Conservation (phyloP, 2,888 invertebrate species). For the Strigamia transsilvanica region DNA sequence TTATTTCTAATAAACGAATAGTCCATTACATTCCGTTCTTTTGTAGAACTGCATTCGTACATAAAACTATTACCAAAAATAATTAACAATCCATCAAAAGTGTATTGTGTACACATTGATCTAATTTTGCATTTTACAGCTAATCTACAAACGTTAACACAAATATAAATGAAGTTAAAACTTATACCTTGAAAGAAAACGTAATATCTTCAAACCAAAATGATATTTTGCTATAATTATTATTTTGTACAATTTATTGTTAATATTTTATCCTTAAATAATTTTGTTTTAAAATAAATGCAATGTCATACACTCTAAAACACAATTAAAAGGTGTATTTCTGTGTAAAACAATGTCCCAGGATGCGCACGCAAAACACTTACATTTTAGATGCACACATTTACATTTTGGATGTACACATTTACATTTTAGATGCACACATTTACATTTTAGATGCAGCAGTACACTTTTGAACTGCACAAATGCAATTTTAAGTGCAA, state of each 20-base stretch:
- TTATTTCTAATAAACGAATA: neutral
- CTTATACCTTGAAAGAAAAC: neutral
- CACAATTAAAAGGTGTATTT: too few species aligned
- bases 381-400: too few species aligned
- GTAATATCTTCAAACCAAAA: neutral
- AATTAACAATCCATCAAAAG: neutral
- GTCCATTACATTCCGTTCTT: conserved; percentile 2
- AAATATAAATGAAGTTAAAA: neutral
- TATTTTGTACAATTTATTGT: neutral
- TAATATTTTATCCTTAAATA: neutral
- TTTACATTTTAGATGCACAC: too few species aligned
- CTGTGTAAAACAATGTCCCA: too few species aligned
- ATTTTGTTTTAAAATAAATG: neutral
- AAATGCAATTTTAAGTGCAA: too few species aligned
- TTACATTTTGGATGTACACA: too few species aligned
- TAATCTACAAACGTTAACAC: neutral
- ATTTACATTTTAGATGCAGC: too few species aligned
- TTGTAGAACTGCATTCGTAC: neutral
- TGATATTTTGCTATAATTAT: too few species aligned
- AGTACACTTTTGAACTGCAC: too few species aligned
- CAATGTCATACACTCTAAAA: too few species aligned
- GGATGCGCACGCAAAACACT: too few species aligned
- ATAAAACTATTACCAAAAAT: conserved; percentile 8
- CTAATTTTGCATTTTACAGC: neutral
- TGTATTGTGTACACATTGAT: neutral